Evolutionary conservation across 2,888 invertebrate species (phyloP).

Genomic region (Folsomia manolachei): DNA sequence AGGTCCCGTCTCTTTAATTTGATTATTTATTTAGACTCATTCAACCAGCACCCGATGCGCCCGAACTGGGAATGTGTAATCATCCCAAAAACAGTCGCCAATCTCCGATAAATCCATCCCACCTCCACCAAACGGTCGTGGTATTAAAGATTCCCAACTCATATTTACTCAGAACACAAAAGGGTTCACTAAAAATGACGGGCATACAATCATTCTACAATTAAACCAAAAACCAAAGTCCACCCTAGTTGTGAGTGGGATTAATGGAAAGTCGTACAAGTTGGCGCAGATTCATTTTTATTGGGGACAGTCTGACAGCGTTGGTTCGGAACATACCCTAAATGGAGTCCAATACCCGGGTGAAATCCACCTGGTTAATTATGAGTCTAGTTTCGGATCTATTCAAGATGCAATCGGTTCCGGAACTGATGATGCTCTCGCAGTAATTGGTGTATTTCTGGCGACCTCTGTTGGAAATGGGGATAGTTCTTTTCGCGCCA

Average conservation of each 20-base stretch:
- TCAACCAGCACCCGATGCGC: too few species aligned
- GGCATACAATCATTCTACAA: not conserved
- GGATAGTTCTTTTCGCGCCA: too few species aligned
- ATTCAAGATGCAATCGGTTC: constrained; percentile 56
- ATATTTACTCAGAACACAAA: too few species aligned
- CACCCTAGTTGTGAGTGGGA: not conserved
- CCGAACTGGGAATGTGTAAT: too few species aligned
- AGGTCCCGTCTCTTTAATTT: too few species aligned
- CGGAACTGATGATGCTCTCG: constrained; percentile 60
- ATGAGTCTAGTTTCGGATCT: constrained; percentile 60
- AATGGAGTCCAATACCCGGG: constrained; percentile 67
- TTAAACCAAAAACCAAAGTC: not conserved
- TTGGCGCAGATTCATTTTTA: constrained; percentile 78
- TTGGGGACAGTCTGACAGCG: constrained; percentile 59
- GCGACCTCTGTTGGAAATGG: too few species aligned
- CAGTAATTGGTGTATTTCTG: constrained; percentile 65
- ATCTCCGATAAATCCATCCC: too few species aligned
- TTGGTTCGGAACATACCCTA: constrained; percentile 73
- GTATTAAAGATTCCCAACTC: too few species aligned
- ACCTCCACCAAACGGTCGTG: too few species aligned
- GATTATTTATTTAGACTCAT: too few species aligned
- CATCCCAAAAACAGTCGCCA: too few species aligned
- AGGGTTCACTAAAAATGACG: too few species aligned
- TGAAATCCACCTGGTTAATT: constrained; percentile 77
- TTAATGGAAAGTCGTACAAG: constrained; percentile 57